These are phyloP conservation scores for Diarsia dahlii DNA, from an alignment of 2,888 invertebrate genomes.

Conservation along the genomic window DNA sequence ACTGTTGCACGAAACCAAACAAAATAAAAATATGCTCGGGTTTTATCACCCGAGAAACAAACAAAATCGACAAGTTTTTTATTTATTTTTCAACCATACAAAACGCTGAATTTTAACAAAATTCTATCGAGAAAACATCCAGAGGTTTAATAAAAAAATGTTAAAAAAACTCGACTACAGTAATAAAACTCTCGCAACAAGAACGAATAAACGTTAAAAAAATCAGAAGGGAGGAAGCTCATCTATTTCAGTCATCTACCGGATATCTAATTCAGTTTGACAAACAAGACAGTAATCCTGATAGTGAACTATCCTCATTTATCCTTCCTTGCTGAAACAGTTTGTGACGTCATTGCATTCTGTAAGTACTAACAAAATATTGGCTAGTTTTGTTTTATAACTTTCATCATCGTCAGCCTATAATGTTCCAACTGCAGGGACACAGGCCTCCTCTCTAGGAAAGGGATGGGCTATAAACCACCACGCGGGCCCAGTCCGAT, in stretches of 20 bases:
- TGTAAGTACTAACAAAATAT: not conserved
- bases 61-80: not conserved
- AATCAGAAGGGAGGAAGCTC: conserved; percentile 4
- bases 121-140: not conserved
- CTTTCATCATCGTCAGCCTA: too few species aligned
- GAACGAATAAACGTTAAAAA: not conserved
- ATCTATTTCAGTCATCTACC: conserved; percentile 1
- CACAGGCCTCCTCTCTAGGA: too few species aligned
- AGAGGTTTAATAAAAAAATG: not conserved
- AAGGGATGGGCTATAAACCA: too few species aligned
- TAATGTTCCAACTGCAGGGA: too few species aligned
- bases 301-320: conserved; percentile 18
- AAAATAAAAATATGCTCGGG: not conserved
- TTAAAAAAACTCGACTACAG: not conserved
- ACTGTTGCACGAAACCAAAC: not conserved
- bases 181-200: not conserved
- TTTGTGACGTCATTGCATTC: not conserved
- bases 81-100: not conserved
- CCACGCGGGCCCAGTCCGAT: too few species aligned
- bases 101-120: too few species aligned
- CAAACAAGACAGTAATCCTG: conserved; percentile 27
- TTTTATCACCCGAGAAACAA: not conserved
- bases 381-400: not conserved
- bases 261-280: conserved; percentile 6
- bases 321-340: not conserved